Evolutionary conservation across 2,113 vertebrate genomes (phyloP), one percentile per base, ranked within the genome.

Genomic region (Mesembrinibis cayennensis): DNA sequence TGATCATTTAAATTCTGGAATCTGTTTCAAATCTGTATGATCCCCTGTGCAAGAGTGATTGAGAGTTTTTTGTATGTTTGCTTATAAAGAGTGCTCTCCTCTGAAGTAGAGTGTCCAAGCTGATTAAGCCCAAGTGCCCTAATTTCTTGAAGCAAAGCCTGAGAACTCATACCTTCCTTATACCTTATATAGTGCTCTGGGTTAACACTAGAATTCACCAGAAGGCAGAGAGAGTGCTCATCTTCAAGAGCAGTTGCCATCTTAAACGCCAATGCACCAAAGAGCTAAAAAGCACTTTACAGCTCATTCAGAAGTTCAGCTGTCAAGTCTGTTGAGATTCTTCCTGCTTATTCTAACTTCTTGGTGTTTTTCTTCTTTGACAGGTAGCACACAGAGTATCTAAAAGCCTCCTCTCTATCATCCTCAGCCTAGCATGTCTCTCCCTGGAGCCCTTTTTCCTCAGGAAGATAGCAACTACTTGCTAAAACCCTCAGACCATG

Each of bases 221-320:
- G 44, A 77, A 49, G 36, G 62, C 79, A 80, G 17, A 82, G 42
- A 47, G 52, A 22, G 23, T 20, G 22, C 42, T 55, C 29, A 36
- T 42, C 50, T 44, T 47, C 38, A 66, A 29, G 18, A 67, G 47
- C 38, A 25, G 85, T 29, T 71, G 26, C 65, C 20, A 34, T 50
- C 58, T 87, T 40, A 82, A 94, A 90, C 8, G 9, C 29, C 2
- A 2, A 27, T 14, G 29, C 55, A 50, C 0, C 0, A 52, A 76
- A 85, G 16, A 90, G 65, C 78, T 92, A 59, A 76, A 90, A 95
- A 90, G 53, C 66, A 85, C 56, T 93, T 90, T 72, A 80, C 21
- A 90, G 49, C 49, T 93, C 65, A 32, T 71, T 92, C 53, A 20
- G 62, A 85, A 55, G 55, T 59, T 96, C 56, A 90, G 29, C 71